Base-by-base conservation (phyloP, 1,140 invertebrate species). In the Ectropis grisescens region DNA sequence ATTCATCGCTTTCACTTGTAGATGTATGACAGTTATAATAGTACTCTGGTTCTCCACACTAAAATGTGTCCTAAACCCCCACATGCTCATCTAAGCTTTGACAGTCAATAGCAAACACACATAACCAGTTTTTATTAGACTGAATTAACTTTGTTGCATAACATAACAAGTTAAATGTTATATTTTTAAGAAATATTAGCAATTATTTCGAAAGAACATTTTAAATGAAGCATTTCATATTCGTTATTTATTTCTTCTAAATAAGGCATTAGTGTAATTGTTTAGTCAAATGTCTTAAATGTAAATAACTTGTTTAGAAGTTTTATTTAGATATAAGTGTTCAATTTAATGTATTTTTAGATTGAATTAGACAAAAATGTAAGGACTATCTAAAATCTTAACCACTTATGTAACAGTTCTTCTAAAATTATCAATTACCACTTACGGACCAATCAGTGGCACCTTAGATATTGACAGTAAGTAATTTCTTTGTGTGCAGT, bases 191-290 rank as follows among this genome's bases (percentile, higher is more conserved):
- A 66, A 52, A 61, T 66, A 54, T 57, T 62, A 68, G 58, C 41
- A 49, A 65, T 64, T 68, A 64, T 53, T 68, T 69, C 52, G 60
- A 74, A 78, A 60, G 51, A 51, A 67, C 64, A 71, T 69, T 69
- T 74, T 70, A 56, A 71, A 71, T 62, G 47, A 61, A 70, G 64
- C 68, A 72, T 79, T 78, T 78, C 69, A 78, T 78, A 78, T 75
- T 78, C 62, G 70, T 79, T 75, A 79, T 75, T 79, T 79, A 79
- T 79, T 75, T 66, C 60, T 64, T 70, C 53, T 72, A 68, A 58
- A 72, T 72, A 72, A 71, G 66, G 64, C 58, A 62, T 75, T 75
- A 74, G 64, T 68, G 45, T 75, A 75, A 75, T 69, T 75, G 59
- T 65, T 75, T 79, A 75, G 70, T 75, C 64, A 68, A 64, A 69